Percentiles rank a stretch among this genome's conserved stretches.
Evolutionary conservation across 1,140 invertebrate species (phyloP).

Genomic region (Globodera rostochiensis): DNA sequence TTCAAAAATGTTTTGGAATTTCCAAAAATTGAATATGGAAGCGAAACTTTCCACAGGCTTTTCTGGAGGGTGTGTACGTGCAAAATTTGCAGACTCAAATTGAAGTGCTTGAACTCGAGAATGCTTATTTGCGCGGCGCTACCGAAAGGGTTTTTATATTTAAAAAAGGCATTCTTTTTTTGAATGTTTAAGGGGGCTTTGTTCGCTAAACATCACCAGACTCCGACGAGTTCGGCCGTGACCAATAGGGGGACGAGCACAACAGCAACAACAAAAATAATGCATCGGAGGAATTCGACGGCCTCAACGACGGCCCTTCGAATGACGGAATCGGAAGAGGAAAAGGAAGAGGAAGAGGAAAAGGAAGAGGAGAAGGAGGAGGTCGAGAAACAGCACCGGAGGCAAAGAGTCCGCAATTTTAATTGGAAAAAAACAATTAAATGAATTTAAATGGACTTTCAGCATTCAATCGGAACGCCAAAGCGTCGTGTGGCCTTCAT

Average conservation of each 20-base stretch:
- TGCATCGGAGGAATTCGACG: not conserved
- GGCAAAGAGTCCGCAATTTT: not conserved
- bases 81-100: conserved; percentile 52
- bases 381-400: not conserved
- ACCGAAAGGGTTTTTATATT: not conserved
- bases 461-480: not conserved
- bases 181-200: conserved; percentile 12
- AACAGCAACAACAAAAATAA: not conserved
- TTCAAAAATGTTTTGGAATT: conserved; percentile 11
- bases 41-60: conserved; percentile 47
- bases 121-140: conserved; percentile 48
- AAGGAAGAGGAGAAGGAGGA: not conserved
- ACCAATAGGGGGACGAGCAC: not conserved
- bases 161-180: not conserved
- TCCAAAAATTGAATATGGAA: conserved; percentile 34
- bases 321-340: not conserved
- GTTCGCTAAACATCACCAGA: not conserved
- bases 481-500: not conserved
- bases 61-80: conserved; percentile 53
- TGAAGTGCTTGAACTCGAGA: conserved; percentile 52
- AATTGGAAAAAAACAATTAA: no score
- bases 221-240: not conserved
- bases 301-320: not conserved
- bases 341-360: not conserved
- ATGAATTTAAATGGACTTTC: no score